Evolutionary conservation across 2,113 vertebrate species (phyloP).

Genomic region (Ctenodactylus gundi): DNA sequence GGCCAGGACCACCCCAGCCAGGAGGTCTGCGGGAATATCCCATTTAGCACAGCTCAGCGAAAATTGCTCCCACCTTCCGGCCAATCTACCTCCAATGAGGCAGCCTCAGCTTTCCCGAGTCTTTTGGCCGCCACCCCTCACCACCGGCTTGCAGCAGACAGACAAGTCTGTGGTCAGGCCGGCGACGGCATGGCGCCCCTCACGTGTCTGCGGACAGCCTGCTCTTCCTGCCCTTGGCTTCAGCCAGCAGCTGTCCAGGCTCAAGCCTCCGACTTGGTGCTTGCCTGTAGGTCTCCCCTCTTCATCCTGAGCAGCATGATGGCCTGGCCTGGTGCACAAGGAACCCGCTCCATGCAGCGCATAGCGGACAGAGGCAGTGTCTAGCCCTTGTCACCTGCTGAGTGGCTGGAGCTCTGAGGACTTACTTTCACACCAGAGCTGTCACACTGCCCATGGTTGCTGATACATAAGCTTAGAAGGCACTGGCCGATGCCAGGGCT

Average conservation of each 20-base stretch:
- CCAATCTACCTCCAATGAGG: constrained; percentile 14
- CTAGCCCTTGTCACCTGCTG: not conserved
- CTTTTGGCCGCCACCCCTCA: constrained; percentile 55
- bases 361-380: too few species aligned
- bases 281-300: not conserved
- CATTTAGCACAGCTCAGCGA: constrained; percentile 50
- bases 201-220: constrained; percentile 21
- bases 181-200: constrained; percentile 51
- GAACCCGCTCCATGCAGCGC: not conserved
- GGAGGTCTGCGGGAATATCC: constrained; percentile 47
- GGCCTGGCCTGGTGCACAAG: not conserved
- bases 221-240: not conserved
- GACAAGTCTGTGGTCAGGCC: constrained; percentile 56
- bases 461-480: fast-evolving
- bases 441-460: fast-evolving
- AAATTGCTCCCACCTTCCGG: not conserved
- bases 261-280: not conserved
- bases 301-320: not conserved
- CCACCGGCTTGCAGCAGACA: constrained; percentile 2
- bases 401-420: fast-evolving
- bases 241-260: not conserved
- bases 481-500: not conserved
- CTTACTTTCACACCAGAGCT: fast-evolving
- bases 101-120: constrained; percentile 11
- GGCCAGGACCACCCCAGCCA: constrained; percentile 41